Conservation (phyloP, 2,113 vertebrate species). For the Pantherophis guttatus region DNA sequence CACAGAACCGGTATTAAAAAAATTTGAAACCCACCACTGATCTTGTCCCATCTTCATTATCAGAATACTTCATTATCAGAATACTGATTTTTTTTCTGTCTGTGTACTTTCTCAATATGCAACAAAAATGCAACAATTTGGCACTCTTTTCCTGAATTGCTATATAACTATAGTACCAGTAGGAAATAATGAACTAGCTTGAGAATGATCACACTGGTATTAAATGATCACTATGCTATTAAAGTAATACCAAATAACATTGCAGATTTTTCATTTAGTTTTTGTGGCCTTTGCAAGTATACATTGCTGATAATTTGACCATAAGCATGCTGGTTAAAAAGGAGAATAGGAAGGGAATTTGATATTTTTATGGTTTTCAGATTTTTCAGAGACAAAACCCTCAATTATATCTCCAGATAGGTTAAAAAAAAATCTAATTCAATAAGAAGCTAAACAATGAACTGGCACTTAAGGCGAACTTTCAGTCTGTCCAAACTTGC, state of each 20-base stretch:
- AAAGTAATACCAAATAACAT: background rate
- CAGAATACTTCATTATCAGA: background rate
- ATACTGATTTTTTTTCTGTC: background rate
- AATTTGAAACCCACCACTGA: no score
- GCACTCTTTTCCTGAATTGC: background rate
- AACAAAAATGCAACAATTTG: background rate
- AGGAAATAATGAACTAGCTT: background rate
- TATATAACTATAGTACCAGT: background rate
- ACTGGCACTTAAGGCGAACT: background rate
- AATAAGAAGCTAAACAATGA: background rate
- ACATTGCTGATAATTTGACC: background rate
- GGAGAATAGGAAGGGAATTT: background rate
- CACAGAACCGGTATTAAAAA: no score
- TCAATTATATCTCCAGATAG: background rate
- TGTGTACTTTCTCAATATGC: background rate
- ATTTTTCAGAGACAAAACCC: background rate
- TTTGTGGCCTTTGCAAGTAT: background rate
- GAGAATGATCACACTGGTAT: background rate
- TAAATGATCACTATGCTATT: background rate
- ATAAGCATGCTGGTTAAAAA: background rate
- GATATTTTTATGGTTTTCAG: background rate
- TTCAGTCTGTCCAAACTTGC: background rate
- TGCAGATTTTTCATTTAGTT: background rate
- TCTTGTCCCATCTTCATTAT: background rate
- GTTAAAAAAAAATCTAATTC: background rate